phyloP scores from a whole-genome alignment of 2,888 invertebrate genomes.

The Chesias legatella region DNA sequence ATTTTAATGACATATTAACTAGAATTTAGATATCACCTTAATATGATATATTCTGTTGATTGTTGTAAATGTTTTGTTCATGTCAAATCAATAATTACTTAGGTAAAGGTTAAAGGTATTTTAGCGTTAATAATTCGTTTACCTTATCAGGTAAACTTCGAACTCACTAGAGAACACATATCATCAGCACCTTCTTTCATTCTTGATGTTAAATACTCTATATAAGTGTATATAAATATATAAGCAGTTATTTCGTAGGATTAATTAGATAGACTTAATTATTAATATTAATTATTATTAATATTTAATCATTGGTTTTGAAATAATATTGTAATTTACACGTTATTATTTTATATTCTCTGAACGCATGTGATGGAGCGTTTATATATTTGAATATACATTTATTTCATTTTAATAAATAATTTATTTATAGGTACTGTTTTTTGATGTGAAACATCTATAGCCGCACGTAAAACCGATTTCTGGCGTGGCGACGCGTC shows the following conservation, averaged over 20 bases:
- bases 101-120: slow-evolving; percentile 45
- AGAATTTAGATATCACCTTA: too few relatives aligned
- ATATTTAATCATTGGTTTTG: not conserved
- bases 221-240: slow-evolving; percentile 45
- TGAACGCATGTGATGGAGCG: too few relatives aligned
- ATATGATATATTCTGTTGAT: too few relatives aligned
- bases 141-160: slow-evolving; percentile 44
- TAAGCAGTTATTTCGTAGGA: slow-evolving; percentile 30
- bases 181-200: slow-evolving; percentile 74
- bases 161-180: slow-evolving; percentile 72
- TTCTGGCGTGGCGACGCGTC: too few relatives aligned
- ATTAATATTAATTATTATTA: too few relatives aligned
- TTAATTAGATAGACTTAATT: slow-evolving; percentile 49
- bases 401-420: too few relatives aligned
- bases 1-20: too few relatives aligned
- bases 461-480: too few relatives aligned
- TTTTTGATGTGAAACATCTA: too few relatives aligned
- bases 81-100: slow-evolving; percentile 35
- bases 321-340: slow-evolving; percentile 3
- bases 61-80: slow-evolving; percentile 7
- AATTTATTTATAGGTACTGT: too few relatives aligned
- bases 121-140: slow-evolving; percentile 66
- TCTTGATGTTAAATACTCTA: slow-evolving; percentile 66
- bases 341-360: too few relatives aligned
- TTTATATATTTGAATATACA: too few relatives aligned